These are phyloP conservation scores for Boleophthalmus pectinirostris DNA, from an alignment of 2,113 vertebrate genomes.

Conservation along the genomic window DNA sequence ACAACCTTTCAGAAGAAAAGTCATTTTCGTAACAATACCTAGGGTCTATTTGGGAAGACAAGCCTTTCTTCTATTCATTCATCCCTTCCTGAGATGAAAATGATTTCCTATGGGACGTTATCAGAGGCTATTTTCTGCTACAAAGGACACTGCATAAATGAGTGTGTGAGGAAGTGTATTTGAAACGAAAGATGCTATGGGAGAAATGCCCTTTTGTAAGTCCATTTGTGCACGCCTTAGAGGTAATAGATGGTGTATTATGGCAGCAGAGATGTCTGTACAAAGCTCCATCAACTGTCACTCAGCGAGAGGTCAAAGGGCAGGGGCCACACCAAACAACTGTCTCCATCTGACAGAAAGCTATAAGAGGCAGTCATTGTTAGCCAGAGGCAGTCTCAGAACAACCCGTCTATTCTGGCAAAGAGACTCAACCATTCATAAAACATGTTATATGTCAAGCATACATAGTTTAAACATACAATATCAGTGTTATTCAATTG, in stretches of 20 bases:
- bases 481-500: neutral
- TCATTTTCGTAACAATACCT: conserved; percentile 23
- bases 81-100: conserved; percentile 24
- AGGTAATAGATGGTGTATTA: conserved; percentile 23
- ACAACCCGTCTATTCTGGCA: neutral
- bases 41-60: conserved; percentile 13
- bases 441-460: neutral
- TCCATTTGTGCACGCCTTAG: conserved; percentile 18
- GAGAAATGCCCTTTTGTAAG: conserved; percentile 10
- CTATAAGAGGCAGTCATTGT: neutral
- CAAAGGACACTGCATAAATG: conserved; percentile 26
- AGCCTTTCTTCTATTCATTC: conserved; percentile 17
- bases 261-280: conserved; percentile 9
- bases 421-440: conserved; percentile 1
- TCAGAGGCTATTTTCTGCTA: conserved; percentile 26
- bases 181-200: conserved; percentile 11
- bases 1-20: conserved; percentile 22
- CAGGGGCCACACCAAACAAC: conserved; percentile 11
- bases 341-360: conserved; percentile 4
- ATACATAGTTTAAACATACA: neutral
- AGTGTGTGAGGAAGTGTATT: conserved; percentile 17
- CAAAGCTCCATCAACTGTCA: conserved; percentile 2
- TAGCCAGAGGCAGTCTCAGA: neutral
- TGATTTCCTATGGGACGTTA: conserved; percentile 25
- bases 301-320: conserved; percentile 5